phyloP scores from a whole-genome alignment of 2,888 invertebrate species.

The Drosophila mulleri region DNA sequence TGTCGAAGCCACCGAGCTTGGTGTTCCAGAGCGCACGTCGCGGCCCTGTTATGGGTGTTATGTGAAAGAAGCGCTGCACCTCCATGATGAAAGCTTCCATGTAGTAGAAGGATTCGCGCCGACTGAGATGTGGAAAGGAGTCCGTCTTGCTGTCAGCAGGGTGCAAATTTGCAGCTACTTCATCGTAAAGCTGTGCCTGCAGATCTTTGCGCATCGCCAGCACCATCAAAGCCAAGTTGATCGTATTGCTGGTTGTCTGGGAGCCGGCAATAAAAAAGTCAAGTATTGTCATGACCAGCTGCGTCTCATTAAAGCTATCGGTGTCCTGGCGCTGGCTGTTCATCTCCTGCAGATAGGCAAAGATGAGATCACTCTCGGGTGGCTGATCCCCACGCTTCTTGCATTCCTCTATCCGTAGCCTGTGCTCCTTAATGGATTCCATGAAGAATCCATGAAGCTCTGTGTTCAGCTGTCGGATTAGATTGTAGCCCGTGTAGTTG shows the following conservation, averaged over 20 bases:
- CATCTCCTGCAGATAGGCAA: slow-evolving; percentile 88
- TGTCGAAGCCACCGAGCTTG: slow-evolving; percentile 86
- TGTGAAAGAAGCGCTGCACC: slow-evolving; percentile 86
- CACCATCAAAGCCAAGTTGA: slow-evolving; percentile 88
- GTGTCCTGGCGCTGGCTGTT: slow-evolving; percentile 55
- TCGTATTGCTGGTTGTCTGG: slow-evolving; percentile 88
- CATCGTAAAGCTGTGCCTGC: slow-evolving; percentile 87
- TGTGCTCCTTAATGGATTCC: slow-evolving; percentile 87
- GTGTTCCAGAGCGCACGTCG: slow-evolving; percentile 87
- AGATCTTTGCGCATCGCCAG: slow-evolving; percentile 87
- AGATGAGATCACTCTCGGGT: slow-evolving; percentile 87
- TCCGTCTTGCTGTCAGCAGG: slow-evolving; percentile 23
- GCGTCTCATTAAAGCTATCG: slow-evolving; percentile 86
- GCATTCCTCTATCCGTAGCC: slow-evolving; percentile 61
- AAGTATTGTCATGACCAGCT: slow-evolving; percentile 88
- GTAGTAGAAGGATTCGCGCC: slow-evolving; percentile 86
- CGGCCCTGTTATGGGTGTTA: slow-evolving; percentile 87
- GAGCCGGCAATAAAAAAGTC: slow-evolving; percentile 90
- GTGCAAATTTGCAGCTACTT: slow-evolving; percentile 85
- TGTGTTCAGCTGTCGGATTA: slow-evolving; percentile 86
- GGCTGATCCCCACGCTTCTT: slow-evolving; percentile 84
- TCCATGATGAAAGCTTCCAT: slow-evolving; percentile 87
- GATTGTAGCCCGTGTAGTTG: slow-evolving; percentile 87
- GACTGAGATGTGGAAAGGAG: slow-evolving; percentile 75
- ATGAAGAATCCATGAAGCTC: slow-evolving; percentile 86